Conservation (phyloP, 2,888 invertebrate genomes). For the Nemotelus pantherinus region DNA sequence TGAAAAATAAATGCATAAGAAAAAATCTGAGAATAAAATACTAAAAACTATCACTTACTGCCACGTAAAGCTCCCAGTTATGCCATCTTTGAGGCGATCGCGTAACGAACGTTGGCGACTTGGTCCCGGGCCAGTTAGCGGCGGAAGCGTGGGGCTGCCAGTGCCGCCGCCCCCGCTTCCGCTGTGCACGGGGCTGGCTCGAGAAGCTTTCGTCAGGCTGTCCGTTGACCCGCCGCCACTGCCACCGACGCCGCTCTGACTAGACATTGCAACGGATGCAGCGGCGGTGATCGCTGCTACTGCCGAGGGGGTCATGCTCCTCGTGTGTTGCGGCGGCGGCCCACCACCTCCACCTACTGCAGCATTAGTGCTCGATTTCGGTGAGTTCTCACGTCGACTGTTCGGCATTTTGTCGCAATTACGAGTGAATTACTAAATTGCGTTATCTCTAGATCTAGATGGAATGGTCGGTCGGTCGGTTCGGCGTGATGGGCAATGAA, state of each 20-base stretch:
- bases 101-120: slow-evolving; percentile 80
- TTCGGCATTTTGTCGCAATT: slow-evolving; percentile 35
- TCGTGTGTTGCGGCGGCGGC: neutral
- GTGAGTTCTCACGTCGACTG: slow-evolving; percentile 48
- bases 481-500: too few species aligned
- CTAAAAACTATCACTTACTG: slow-evolving; percentile 72
- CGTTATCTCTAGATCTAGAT: slow-evolving; percentile 12
- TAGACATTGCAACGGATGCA: neutral
- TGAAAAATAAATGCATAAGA: slow-evolving; percentile 38
- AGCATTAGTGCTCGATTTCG: slow-evolving; percentile 59
- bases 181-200: slow-evolving; percentile 19
- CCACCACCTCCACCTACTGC: slow-evolving; percentile 53
- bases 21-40: slow-evolving; percentile 50
- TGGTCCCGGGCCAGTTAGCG: slow-evolving; percentile 67
- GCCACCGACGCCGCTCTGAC: neutral
- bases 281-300: neutral
- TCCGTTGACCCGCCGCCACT: slow-evolving; percentile 25
- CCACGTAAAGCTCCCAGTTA: slow-evolving; percentile 82
- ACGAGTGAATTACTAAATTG: neutral
- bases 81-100: slow-evolving; percentile 81
- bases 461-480: neutral
- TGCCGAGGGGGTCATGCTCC: neutral
- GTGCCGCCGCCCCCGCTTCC: slow-evolving; percentile 43
- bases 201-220: slow-evolving; percentile 32
- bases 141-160: slow-evolving; percentile 61